Conservation (phyloP, 2,113 vertebrate species). For the Xenopus borealis region DNA sequence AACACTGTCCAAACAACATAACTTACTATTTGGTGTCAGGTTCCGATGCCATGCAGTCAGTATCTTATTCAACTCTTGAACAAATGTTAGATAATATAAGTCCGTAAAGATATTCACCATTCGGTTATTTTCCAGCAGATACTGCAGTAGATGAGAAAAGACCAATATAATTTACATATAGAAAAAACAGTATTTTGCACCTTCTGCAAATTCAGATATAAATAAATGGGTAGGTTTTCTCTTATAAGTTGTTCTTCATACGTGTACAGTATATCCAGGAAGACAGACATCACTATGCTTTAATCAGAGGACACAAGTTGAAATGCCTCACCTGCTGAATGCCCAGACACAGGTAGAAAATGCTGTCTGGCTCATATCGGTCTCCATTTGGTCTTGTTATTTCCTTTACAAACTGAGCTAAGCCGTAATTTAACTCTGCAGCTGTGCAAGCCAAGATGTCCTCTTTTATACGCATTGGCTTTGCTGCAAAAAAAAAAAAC, state of each 20-base stretch:
- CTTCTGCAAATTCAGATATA: too few relatives aligned
- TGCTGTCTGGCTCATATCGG: conserved; percentile 74
- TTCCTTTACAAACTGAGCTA: conserved; percentile 79
- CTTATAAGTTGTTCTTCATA: too few relatives aligned
- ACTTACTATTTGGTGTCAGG: conserved; percentile 74
- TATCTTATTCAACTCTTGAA: conserved; percentile 80
- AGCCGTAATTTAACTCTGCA: conserved; percentile 76
- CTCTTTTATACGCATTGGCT: conserved; percentile 77
- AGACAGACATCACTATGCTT: too few relatives aligned
- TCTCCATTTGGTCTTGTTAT: conserved; percentile 75
- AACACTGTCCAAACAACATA: not conserved
- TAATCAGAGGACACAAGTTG: not conserved
- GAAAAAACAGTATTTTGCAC: too few relatives aligned
- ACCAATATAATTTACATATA: too few relatives aligned
- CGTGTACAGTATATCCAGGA: too few relatives aligned
- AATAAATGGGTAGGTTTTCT: too few relatives aligned
- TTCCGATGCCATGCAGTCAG: conserved; percentile 76
- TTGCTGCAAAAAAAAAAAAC: conserved; percentile 63
- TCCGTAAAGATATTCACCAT: conserved; percentile 88
- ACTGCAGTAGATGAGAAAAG: conserved; percentile 54
- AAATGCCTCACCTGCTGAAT: conserved; percentile 72
- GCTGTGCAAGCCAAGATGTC: conserved; percentile 78
- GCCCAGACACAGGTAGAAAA: conserved; percentile 82
- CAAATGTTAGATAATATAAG: conserved; percentile 80
- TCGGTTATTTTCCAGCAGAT: conserved; percentile 80